Conservation (phyloP, 2,113 vertebrate species). For the Synodontis membranacea region DNA sequence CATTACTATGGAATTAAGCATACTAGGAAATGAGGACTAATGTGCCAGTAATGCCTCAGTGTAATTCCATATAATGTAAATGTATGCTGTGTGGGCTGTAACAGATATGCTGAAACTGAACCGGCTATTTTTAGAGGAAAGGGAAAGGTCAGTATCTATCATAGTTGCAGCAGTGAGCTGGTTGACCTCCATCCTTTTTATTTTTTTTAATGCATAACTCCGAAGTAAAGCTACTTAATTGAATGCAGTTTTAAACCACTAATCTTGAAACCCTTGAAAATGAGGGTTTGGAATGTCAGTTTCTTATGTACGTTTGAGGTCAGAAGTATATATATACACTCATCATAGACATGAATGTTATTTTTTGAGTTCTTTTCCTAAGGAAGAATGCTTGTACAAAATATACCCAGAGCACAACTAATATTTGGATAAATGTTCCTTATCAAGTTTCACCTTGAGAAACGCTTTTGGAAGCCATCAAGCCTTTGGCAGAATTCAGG, state of each 20-base stretch:
- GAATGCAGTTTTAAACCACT: neutral
- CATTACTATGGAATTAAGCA: neutral
- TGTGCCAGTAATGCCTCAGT: neutral
- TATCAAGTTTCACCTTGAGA: no score
- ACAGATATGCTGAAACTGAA: constrained; percentile 28
- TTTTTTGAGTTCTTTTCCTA: no score
- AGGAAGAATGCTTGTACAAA: no score
- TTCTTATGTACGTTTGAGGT: neutral
- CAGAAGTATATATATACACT: no score
- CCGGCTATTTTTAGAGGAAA: constrained; percentile 31
- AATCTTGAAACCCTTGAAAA: neutral
- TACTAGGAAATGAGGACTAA: neutral
- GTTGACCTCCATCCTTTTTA: neutral
- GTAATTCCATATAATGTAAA: neutral
- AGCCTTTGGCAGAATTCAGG: no score
- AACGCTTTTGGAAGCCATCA: no score
- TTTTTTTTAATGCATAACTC: neutral
- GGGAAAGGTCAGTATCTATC: neutral
- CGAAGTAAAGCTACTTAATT: neutral
- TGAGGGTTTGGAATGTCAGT: neutral
- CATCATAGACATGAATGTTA: no score
- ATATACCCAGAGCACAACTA: no score
- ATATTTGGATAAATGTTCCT: no score
- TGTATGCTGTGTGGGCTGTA: constrained; percentile 8
- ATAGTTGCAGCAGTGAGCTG: constrained; percentile 10